Evolutionary conservation across 2,797 vertebrate genomes (phyloP).

Genomic region (Cirrhinus molitorella): DNA sequence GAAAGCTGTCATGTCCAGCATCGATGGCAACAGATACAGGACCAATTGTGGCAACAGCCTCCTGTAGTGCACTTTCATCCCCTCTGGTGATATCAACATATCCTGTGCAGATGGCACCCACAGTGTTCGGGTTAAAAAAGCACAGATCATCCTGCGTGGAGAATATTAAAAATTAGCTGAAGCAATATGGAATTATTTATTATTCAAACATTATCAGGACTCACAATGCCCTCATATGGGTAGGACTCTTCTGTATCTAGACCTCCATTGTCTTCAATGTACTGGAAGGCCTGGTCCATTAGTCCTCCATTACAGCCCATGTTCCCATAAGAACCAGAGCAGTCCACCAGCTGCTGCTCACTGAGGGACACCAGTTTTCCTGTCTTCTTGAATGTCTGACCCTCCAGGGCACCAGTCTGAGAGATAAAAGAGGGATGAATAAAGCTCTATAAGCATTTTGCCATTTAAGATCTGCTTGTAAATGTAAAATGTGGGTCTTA

Average conservation of each 20-base stretch:
- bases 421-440: not conserved
- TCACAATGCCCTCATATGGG: slow-evolving; percentile 79
- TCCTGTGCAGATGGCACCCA: slow-evolving; percentile 78
- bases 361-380: slow-evolving; percentile 82
- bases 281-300: slow-evolving; percentile 80
- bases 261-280: slow-evolving; percentile 74
- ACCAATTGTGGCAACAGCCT: slow-evolving; percentile 79
- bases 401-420: slow-evolving; percentile 82
- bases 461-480: not conserved
- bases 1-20: slow-evolving; percentile 75
- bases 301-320: slow-evolving; percentile 75
- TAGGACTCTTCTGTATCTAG: slow-evolving; percentile 83
- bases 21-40: slow-evolving; percentile 82
- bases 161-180: not conserved
- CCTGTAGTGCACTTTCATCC: slow-evolving; percentile 73
- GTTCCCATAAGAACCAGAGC: slow-evolving; percentile 77
- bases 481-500: slow-evolving; percentile 52
- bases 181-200: not conserved
- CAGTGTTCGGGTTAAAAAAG: slow-evolving; percentile 68
- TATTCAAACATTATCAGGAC: slow-evolving; percentile 2
- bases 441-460: not conserved
- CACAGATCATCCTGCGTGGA: slow-evolving; percentile 72
- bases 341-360: slow-evolving; percentile 86
- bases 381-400: slow-evolving; percentile 80
- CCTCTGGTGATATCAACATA: slow-evolving; percentile 67